Evolutionary conservation across 2,797 vertebrate genomes (phyloP), one percentile per base, ranked within the genome.

Genomic region (Heterohyrax brucei): DNA sequence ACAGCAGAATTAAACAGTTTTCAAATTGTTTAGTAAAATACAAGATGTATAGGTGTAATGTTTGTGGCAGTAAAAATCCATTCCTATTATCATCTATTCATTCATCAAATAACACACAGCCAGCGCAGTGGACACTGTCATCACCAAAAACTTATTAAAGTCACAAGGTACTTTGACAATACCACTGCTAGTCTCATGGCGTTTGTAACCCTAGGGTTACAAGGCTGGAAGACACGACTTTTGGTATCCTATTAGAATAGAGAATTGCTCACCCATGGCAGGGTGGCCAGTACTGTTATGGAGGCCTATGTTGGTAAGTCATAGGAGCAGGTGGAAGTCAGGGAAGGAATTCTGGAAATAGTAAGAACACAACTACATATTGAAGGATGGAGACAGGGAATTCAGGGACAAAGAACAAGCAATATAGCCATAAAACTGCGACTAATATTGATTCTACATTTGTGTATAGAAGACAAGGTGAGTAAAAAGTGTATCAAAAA

Each of bases 21-120:
- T 94, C 68, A 87, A n/a, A 44, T n/a, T 68, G 0, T 48, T 80
- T 85, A 46, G 44, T 64, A 91, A 93, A 89, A 39, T 50, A 6
- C 3, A 53, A 33, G 33, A 4, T 70, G 8, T 76, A 30, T 3
- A 90, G 8, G 81, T 68, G 62, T 44, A 68, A 64, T 28, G 39
- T 39, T 39, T 75, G 18, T 93, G 79, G 24, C 33, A 64, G 7
- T 50, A 64, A 21, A 96, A 81, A 33, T 62, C 56, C 1, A 28
- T 77, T 68, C 62, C 80, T 61, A 53, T 72, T 7, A 48, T 85
- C 82, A 68, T 88, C 48, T 16, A 68, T 72, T 62, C 78, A 44
- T 88, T 78, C 46, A 28, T 77, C 8, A 81, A 61, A 61, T 39
- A 64, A 39, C 22, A 1, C 70, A 22, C 53, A 44, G 18, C 1